Evolutionary conservation across 1,140 invertebrate species (phyloP).

Genomic region (Sinella curviseta): DNA sequence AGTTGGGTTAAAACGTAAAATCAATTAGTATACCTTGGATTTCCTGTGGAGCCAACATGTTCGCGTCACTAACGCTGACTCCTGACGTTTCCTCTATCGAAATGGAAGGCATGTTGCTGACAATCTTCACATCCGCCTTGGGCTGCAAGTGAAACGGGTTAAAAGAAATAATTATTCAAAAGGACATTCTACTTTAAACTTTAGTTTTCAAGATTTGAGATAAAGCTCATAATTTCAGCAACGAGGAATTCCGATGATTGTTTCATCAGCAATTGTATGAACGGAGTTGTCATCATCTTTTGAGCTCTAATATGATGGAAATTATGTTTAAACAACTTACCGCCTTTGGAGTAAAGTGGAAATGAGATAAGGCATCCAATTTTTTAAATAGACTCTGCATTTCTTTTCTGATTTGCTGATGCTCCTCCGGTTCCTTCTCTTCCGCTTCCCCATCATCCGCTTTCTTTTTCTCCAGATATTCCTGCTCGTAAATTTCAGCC

Average conservation of each 20-base stretch:
- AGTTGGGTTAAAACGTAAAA: background rate
- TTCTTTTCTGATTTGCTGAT: slow-evolving; percentile 72
- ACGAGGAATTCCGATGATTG: slow-evolving; percentile 29
- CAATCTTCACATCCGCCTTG: slow-evolving; percentile 83
- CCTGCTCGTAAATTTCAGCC: slow-evolving; percentile 87
- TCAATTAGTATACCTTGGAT: slow-evolving; percentile 65
- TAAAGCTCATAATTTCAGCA: slow-evolving; percentile 21
- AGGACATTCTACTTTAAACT: background rate
- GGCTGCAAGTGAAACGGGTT: too few relatives aligned
- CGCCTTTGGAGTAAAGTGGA: slow-evolving; percentile 87
- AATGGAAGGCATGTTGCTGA: slow-evolving; percentile 88
- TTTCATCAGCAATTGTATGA: slow-evolving; percentile 1
- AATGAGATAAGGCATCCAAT: slow-evolving; percentile 90
- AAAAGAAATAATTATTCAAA: slow-evolving; percentile 50
- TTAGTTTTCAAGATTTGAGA: background rate
- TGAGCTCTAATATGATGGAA: background rate
- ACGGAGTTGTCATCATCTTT: slow-evolving; percentile 18
- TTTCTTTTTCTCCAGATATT: slow-evolving; percentile 42
- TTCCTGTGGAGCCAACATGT: slow-evolving; percentile 91
- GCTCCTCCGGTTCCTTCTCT: slow-evolving; percentile 60
- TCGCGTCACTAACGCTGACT: slow-evolving; percentile 76
- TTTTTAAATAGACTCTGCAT: slow-evolving; percentile 82
- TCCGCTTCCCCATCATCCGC: slow-evolving; percentile 29
- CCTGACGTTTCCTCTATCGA: slow-evolving; percentile 95
- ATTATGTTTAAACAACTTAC: slow-evolving; percentile 56